phyloP scores from a whole-genome alignment of 2,888 invertebrate genomes.

The Fabriciana adippe region DNA sequence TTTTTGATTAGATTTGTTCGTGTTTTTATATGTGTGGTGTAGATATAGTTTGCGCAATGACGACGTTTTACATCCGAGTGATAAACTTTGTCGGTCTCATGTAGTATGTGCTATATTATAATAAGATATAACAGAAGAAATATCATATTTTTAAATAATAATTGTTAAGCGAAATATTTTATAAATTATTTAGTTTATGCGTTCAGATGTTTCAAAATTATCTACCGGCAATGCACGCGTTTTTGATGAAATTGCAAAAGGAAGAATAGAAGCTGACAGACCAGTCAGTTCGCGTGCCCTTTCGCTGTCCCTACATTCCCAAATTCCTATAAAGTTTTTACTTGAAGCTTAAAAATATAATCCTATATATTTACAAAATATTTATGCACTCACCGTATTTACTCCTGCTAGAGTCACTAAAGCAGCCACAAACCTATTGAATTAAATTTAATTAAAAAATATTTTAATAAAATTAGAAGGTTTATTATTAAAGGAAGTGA shows the following conservation, averaged over 20 bases:
- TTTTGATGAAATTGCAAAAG: conserved; percentile 74
- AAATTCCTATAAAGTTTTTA: conserved; percentile 52
- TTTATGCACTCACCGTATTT: conserved; percentile 61
- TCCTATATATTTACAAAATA: conserved; percentile 30
- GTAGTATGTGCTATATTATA: conserved; percentile 38
- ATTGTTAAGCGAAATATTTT: neutral
- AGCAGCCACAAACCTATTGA: conserved; percentile 71
- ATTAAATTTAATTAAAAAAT: conserved; percentile 34
- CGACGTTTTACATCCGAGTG: conserved; percentile 76
- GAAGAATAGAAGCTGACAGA: conserved; percentile 64
- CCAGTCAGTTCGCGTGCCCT: conserved; percentile 55
- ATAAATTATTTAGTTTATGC: neutral
- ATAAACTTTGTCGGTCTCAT: conserved; percentile 79
- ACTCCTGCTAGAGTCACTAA: conserved; percentile 65
- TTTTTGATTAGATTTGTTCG: conserved; percentile 23
- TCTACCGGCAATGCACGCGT: conserved; percentile 46
- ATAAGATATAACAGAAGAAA: conserved; percentile 20
- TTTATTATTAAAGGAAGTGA: conserved; percentile 30
- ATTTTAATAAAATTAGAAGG: conserved; percentile 15
- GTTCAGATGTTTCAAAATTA: neutral
- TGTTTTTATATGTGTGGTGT: conserved; percentile 27
- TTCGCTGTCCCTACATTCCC: conserved; percentile 54
- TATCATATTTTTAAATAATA: conserved; percentile 1
- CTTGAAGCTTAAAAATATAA: conserved; percentile 3
- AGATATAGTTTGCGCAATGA: conserved; percentile 69